Percentiles rank a stretch among this genome's conserved stretches.
Evolutionary conservation across 2,888 invertebrate genomes (phyloP).

Genomic region (Spicauda simplicius): DNA sequence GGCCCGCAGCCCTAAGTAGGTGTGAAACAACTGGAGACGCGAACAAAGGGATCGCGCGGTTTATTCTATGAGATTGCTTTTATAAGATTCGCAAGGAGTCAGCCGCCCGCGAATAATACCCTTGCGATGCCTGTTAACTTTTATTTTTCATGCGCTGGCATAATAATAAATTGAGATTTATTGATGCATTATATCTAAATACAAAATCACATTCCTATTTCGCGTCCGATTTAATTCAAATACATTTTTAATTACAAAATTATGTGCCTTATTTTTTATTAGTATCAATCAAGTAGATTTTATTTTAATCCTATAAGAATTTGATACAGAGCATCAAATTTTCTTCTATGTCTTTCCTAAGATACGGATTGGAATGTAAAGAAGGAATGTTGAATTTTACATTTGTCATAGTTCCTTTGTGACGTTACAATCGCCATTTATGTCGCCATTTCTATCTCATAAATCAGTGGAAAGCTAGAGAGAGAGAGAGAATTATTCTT

Average conservation of each 20-base stretch:
- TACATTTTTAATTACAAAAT: not conserved
- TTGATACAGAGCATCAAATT: too few relatives aligned
- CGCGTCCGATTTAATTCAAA: not conserved
- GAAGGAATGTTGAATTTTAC: too few relatives aligned
- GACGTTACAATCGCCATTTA: too few relatives aligned
- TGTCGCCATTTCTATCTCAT: too few relatives aligned
- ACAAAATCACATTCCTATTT: conserved; percentile 3
- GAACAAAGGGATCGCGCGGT: conserved; percentile 67
- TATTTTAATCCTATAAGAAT: too few relatives aligned
- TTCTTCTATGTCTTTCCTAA: too few relatives aligned
- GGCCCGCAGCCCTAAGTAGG: conserved; percentile 70
- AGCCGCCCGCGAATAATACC: conserved; percentile 30
- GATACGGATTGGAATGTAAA: too few relatives aligned
- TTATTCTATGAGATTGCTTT: conserved; percentile 48
- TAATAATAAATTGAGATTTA: conserved; percentile 34
- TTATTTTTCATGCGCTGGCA: conserved; percentile 30
- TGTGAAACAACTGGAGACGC: conserved; percentile 72
- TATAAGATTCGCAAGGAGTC: conserved; percentile 45
- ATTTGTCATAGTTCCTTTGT: too few relatives aligned
- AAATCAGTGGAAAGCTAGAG: too few relatives aligned
- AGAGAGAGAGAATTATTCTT: too few relatives aligned
- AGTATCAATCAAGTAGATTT: too few relatives aligned
- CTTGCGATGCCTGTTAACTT: conserved; percentile 15
- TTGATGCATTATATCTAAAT: conserved; percentile 11
- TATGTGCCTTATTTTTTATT: too few relatives aligned